phyloP scores from a whole-genome alignment of 2,113 vertebrate genomes.

The Dasyprocta punctata region DNA sequence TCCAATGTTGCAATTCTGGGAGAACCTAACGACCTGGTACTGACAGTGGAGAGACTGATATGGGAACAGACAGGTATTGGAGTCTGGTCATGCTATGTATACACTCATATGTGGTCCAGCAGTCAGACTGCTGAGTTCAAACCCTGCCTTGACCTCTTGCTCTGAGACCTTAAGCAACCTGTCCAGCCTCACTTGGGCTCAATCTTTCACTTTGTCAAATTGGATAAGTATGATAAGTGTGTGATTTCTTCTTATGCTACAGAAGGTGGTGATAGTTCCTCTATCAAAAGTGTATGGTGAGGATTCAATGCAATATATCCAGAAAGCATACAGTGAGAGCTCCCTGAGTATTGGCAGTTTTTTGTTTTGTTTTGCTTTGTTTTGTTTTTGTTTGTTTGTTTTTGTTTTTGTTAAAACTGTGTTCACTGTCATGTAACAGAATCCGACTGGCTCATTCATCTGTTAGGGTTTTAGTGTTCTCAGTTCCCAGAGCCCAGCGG shows the following conservation, averaged over 20 bases:
- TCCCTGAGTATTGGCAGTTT: background rate
- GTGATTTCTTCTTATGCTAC: background rate
- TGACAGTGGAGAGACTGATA: background rate
- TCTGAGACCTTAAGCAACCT: background rate
- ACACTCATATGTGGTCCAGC: background rate
- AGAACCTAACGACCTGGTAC: background rate
- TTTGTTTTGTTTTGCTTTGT: background rate
- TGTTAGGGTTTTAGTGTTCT: background rate
- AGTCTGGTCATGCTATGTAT: background rate
- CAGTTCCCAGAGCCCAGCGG: background rate
- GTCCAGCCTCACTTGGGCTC: background rate
- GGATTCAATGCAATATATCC: background rate
- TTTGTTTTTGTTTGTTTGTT: too few species aligned
- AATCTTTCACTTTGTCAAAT: background rate
- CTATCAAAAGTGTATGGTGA: background rate
- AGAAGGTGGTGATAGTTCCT: background rate
- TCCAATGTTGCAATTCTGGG: background rate
- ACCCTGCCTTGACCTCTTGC: background rate
- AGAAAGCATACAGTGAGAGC: background rate
- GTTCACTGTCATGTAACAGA: background rate
- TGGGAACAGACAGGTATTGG: background rate
- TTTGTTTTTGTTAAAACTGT: slow-evolving; percentile 4
- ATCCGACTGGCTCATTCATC: background rate
- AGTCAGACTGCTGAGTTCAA: background rate
- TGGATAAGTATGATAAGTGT: background rate